These are phyloP conservation scores for Pseudochirops cupreus DNA, from an alignment of 2,797 vertebrate genomes.

Conservation along the genomic window DNA sequence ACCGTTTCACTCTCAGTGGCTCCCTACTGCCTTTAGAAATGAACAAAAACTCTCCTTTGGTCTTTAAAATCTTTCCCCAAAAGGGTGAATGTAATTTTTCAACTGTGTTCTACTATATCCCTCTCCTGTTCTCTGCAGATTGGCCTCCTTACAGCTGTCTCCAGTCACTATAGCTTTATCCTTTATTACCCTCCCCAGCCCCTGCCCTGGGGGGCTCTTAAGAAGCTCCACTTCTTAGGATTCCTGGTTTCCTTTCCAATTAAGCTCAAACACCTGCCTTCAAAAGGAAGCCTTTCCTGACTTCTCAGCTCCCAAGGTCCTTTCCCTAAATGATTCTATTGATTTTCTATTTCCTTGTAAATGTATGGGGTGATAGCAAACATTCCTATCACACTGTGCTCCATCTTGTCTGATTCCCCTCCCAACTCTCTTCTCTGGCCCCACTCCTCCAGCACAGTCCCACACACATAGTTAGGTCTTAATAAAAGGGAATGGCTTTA, in stretches of 20 bases:
- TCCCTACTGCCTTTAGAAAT: neutral
- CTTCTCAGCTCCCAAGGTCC: neutral
- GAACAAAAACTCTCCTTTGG: neutral
- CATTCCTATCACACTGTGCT: neutral
- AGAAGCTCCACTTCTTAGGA: neutral
- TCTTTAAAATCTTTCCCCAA: neutral
- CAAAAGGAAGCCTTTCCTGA: neutral
- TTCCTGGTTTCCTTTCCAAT: neutral
- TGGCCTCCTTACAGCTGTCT: neutral
- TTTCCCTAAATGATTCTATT: neutral
- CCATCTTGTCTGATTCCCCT: neutral
- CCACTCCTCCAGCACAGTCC: constrained; percentile 28
- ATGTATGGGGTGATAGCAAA: neutral
- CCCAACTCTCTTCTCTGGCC: neutral
- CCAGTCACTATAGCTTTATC: neutral
- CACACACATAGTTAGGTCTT: neutral
- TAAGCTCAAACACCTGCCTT: neutral
- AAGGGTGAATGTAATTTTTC: neutral
- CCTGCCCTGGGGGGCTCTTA: neutral
- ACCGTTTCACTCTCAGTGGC: neutral
- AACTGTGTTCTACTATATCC: neutral
- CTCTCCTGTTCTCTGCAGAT: neutral
- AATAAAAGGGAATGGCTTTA: neutral
- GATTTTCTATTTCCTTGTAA: neutral
- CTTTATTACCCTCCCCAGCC: neutral